phyloP scores from a whole-genome alignment of 2,888 invertebrate species.

The Caenorhabditis drosophilae region DNA sequence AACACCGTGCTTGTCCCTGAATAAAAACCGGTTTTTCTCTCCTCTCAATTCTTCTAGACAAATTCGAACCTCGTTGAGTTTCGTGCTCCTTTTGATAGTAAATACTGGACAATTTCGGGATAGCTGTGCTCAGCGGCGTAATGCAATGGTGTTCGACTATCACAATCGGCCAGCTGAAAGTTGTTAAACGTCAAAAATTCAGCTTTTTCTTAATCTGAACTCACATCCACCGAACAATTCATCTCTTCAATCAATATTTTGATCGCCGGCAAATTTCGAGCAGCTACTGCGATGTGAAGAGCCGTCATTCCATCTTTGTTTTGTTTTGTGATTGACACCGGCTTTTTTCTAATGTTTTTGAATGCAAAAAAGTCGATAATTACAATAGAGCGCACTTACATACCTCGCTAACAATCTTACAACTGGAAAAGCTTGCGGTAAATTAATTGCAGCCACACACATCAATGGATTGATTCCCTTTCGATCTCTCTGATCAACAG shows the following conservation, averaged over 20 bases:
- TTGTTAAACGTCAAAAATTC: background rate
- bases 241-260: slow-evolving; percentile 45
- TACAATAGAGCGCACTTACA: background rate
- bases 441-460: slow-evolving; percentile 56
- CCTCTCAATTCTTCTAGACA: too few species aligned
- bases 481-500: slow-evolving; percentile 60
- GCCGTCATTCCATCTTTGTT: slow-evolving; percentile 51
- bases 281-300: slow-evolving; percentile 63
- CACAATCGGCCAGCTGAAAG: slow-evolving; percentile 53
- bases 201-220: background rate
- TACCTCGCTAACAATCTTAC: slow-evolving; percentile 43
- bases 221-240: slow-evolving; percentile 26
- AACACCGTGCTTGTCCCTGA: slow-evolving; percentile 47
- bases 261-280: slow-evolving; percentile 54
- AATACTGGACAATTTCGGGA: slow-evolving; percentile 47
- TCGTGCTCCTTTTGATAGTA: slow-evolving; percentile 47
- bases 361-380: background rate
- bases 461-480: slow-evolving; percentile 60
- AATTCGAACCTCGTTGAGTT: slow-evolving; percentile 27
- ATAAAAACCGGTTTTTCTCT: too few species aligned
- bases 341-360: slow-evolving; percentile 28
- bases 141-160: slow-evolving; percentile 59
- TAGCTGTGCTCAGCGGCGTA: slow-evolving; percentile 54
- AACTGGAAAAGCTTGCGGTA: slow-evolving; percentile 52
- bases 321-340: slow-evolving; percentile 23